Percentiles rank a stretch among this genome's conserved stretches.
Conservation (phyloP, 2,888 invertebrate species). For the Sarcophaga rosellei region DNA sequence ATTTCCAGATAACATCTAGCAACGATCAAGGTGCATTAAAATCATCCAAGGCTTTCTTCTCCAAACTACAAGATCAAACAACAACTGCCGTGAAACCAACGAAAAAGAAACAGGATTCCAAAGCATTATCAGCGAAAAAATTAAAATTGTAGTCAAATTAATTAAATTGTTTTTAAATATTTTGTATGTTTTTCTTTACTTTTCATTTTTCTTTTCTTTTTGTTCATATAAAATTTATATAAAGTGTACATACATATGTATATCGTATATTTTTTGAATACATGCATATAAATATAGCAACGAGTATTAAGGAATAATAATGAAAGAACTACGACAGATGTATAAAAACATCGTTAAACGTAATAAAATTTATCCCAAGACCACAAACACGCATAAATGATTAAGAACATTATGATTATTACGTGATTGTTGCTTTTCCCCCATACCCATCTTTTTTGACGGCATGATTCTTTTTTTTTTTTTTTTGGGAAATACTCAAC, state of each 20-base stretch:
- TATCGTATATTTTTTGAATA: neutral
- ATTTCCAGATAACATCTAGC: constrained; percentile 74
- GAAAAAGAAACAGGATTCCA: constrained; percentile 81
- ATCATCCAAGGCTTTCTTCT: constrained; percentile 93
- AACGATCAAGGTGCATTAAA: constrained; percentile 83
- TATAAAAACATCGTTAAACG: constrained; percentile 19
- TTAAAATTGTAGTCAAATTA: constrained; percentile 83
- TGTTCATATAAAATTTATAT: no score
- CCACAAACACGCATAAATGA: constrained; percentile 49
- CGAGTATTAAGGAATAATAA: neutral
- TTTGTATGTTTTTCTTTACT: no score
- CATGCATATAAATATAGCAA: constrained; percentile 12
- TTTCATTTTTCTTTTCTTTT: no score
- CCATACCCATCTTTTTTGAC: neutral
- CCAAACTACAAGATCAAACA: constrained; percentile 87
- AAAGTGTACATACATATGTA: neutral
- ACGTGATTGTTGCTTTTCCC: constrained; percentile 44
- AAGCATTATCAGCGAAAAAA: constrained; percentile 83
- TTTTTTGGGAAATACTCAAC: neutral
- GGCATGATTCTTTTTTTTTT: neutral
- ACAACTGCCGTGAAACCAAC: constrained; percentile 82
- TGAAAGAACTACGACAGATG: no score
- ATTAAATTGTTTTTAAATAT: constrained; percentile 26
- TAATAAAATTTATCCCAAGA: constrained; percentile 12
- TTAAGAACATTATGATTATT: constrained; percentile 49